These are phyloP conservation scores for Heliothis virescens DNA, from an alignment of 1,140 invertebrate genomes.

Conservation along the genomic window DNA sequence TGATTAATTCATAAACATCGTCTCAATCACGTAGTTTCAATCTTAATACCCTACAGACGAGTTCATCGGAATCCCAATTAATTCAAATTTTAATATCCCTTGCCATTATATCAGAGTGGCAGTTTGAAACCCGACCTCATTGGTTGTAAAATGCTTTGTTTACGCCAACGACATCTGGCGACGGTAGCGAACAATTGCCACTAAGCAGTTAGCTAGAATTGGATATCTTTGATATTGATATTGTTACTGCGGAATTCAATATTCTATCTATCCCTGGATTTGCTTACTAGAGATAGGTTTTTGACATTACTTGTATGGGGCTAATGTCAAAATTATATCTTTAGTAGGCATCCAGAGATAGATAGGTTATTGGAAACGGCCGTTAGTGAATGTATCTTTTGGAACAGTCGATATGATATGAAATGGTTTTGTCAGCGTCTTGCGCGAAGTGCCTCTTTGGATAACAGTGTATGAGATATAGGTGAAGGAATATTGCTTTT, in stretches of 20 bases:
- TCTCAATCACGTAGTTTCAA: background rate
- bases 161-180: conserved; percentile 39
- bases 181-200: conserved; percentile 29
- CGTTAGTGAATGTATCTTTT: conserved; percentile 14
- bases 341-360: too few species aligned
- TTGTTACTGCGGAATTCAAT: too few species aligned
- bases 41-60: too few species aligned
- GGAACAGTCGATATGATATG: background rate
- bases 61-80: background rate
- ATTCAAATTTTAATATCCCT: conserved; percentile 44
- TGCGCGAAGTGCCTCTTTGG: background rate
- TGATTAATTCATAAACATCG: background rate
- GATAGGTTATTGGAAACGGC: too few species aligned
- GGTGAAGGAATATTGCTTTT: too few species aligned
- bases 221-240: conserved; percentile 32
- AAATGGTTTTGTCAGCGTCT: background rate
- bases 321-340: too few species aligned
- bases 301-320: too few species aligned
- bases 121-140: conserved; percentile 31
- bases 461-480: too few species aligned
- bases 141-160: conserved; percentile 42
- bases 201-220: conserved; percentile 26
- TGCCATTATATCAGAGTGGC: conserved; percentile 15
- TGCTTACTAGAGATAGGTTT: too few species aligned
- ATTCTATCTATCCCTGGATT: too few species aligned